Percentiles rank a stretch among this genome's conserved stretches.
Conservation (phyloP, 1,140 invertebrate species). For the Cataglyphis hispanica region DNA sequence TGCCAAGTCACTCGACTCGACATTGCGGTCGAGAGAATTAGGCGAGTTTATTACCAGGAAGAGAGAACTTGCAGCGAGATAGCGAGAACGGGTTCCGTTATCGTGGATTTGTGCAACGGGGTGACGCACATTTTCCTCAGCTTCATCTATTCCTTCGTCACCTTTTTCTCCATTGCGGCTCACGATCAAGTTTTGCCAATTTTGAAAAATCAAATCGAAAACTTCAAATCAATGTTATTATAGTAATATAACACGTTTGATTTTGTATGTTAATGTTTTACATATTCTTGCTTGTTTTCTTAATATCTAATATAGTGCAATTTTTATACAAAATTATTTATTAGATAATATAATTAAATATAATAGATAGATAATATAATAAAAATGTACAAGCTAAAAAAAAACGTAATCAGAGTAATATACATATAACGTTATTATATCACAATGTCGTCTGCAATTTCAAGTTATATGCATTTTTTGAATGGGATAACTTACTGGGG, state of each 20-base stretch:
- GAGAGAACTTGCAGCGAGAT: conserved; percentile 70
- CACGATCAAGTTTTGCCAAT: conserved; percentile 3
- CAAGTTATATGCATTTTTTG: background rate
- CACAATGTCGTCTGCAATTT: background rate
- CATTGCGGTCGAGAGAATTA: conserved; percentile 70
- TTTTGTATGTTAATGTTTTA: background rate
- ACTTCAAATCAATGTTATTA: background rate
- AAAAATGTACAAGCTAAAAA: background rate
- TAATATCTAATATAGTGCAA: background rate
- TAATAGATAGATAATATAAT: too few relatives aligned
- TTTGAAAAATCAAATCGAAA: background rate
- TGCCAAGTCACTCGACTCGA: conserved; percentile 68
- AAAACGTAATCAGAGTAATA: background rate
- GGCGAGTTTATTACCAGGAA: conserved; percentile 72
- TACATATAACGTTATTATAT: background rate
- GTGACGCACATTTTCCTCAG: conserved; percentile 42
- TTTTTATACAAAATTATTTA: background rate
- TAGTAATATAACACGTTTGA: background rate
- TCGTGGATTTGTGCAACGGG: conserved; percentile 71
- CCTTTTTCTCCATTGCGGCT: background rate
- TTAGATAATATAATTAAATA: background rate
- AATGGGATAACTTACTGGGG: background rate
- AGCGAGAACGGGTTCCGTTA: conserved; percentile 67
- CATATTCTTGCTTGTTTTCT: background rate
- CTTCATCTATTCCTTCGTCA: background rate